Percentiles rank a stretch among this genome's conserved stretches.
phyloP scores from a whole-genome alignment of 2,888 invertebrate genomes.

The Thymelicus lineola region DNA sequence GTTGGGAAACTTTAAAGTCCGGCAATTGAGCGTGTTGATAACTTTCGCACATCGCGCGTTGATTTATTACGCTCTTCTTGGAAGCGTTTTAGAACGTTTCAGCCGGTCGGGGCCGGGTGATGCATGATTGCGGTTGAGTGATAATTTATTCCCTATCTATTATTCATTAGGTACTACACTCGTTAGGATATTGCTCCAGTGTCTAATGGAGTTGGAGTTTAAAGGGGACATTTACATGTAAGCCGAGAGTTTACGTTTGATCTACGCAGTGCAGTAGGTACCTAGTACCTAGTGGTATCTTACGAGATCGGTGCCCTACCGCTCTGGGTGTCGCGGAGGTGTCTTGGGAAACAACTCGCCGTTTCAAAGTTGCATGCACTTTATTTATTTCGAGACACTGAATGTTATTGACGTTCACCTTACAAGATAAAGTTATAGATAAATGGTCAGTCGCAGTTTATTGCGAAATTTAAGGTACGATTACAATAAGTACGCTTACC shows the following conservation, averaged over 20 bases:
- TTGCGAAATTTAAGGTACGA: slow-evolving; percentile 25
- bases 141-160: slow-evolving; percentile 33
- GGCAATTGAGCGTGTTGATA: slow-evolving; percentile 28
- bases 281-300: too few species aligned
- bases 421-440: slow-evolving; percentile 56
- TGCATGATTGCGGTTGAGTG: slow-evolving; percentile 19
- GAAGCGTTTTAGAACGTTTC: slow-evolving; percentile 11
- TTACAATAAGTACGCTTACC: not conserved
- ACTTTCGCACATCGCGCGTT: slow-evolving; percentile 27
- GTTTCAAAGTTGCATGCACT: slow-evolving; percentile 17
- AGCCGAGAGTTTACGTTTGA: slow-evolving; percentile 17
- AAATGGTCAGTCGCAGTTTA: slow-evolving; percentile 50
- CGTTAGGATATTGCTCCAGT: slow-evolving; percentile 21
- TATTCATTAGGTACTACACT: slow-evolving; percentile 30
- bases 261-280: slow-evolving; percentile 1
- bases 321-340: not conserved
- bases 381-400: slow-evolving; percentile 29
- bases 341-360: slow-evolving; percentile 16
- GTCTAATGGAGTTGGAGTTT: slow-evolving; percentile 15
- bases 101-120: not conserved
- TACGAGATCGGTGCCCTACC: slow-evolving; percentile 3
- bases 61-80: slow-evolving; percentile 15
- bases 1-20: slow-evolving; percentile 20
- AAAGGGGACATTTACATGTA: slow-evolving; percentile 25
- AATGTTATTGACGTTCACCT: slow-evolving; percentile 36